phyloP scores from a whole-genome alignment of 2,888 invertebrate genomes.

The Tubulanus polymorphus region DNA sequence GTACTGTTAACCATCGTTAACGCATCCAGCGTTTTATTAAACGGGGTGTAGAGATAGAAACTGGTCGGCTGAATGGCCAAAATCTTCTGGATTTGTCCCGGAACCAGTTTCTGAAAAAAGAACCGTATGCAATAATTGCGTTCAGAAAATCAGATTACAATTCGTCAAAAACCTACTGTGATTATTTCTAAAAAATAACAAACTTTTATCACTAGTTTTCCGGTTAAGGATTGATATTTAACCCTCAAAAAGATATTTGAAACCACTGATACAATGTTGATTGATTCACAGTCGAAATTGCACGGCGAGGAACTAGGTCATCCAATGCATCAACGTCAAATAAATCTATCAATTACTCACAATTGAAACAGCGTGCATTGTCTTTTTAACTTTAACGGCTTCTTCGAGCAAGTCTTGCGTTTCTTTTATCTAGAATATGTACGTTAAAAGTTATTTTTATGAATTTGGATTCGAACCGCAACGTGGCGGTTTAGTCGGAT shows the following conservation, averaged over 20 bases:
- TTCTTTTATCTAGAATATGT: slow-evolving; percentile 22
- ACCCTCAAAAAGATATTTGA: background rate
- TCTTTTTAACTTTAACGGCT: slow-evolving; percentile 36
- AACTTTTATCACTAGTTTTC: too few species aligned
- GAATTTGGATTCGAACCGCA: too few species aligned
- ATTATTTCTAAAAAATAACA: too few species aligned
- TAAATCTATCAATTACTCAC: slow-evolving; percentile 19
- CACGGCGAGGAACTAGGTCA: background rate
- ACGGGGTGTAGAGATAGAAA: slow-evolving; percentile 8
- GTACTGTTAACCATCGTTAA: background rate
- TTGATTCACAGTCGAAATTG: background rate
- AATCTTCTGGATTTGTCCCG: background rate
- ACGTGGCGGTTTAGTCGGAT: too few species aligned
- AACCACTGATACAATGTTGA: background rate
- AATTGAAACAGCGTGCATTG: slow-evolving; percentile 32
- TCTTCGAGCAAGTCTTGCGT: slow-evolving; percentile 28
- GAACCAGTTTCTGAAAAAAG: slow-evolving; percentile 10
- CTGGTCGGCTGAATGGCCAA: slow-evolving; percentile 4
- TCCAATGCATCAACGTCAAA: background rate
- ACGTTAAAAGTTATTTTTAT: background rate
- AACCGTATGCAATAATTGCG: too few species aligned
- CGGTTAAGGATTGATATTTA: too few species aligned
- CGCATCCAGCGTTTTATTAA: background rate
- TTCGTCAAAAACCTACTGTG: too few species aligned
- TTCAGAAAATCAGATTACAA: too few species aligned